Base-by-base conservation (phyloP, 2,113 vertebrate genomes). In the Eublepharis macularius region DNA sequence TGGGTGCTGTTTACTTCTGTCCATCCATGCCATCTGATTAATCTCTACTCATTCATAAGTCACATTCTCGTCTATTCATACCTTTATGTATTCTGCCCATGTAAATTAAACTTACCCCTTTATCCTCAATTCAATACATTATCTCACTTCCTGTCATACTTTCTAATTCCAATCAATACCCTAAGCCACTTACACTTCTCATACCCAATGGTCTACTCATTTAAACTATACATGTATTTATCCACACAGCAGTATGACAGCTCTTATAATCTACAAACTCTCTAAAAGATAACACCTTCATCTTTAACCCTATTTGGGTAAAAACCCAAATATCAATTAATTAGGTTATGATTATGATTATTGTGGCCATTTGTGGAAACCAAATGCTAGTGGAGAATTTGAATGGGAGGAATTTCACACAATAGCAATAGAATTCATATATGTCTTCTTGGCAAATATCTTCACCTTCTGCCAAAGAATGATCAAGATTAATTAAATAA, bases 401-500 rank as follows among this genome's bases (percentile, higher is more conserved):
- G 65, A 89, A 75, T 17, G 36, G 21, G 45, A n/a, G 16, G 34
- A 1, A 6, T 88, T 88, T 86, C 57, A 76, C 47, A 68, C 7
- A 90, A 76, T 73, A 81, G 41, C n/a, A 82, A n/a, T 4, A n/a
- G 73, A 41, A 73, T 51, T 83, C 36, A 47, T 87, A n/a, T 73
- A 51, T 78, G 12, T 5, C 70, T 89, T 69, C 41, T 82, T 73
- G 54, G 66, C 17, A 69, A 65, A 79, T 74, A 73, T 72, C 36
- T 21, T 17, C 21, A n/a, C 77, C 45, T 77, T 79, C 65, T 47
- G 34, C 76, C 87, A 21, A 8, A 88, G 17, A 63, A 63, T 63
- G 60, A 29, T 29, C 60, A 63, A 9, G 2, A 8, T 36, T 36
- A 7, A 16, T 82, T 87, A 76, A 85, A 86, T 83, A 34, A 60